Conservation (phyloP, 1,140 invertebrate species). For the Dendrolimus punctatus region DNA sequence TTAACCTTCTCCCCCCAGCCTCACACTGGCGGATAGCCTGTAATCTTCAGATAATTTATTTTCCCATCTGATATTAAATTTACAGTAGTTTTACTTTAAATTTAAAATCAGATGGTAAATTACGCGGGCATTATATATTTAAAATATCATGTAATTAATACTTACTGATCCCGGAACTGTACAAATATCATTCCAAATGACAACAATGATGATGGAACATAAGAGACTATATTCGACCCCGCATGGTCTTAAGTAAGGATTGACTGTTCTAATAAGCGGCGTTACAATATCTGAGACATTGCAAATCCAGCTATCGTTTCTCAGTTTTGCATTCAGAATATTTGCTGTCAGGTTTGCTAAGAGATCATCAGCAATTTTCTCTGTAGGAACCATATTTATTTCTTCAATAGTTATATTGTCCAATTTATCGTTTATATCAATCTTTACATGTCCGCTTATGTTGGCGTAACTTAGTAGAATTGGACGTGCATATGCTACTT, state of each 20-base stretch:
- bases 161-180: slow-evolving; percentile 70
- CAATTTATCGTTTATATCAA: slow-evolving; percentile 26
- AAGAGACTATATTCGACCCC: slow-evolving; percentile 84
- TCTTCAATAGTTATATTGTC: slow-evolving; percentile 29
- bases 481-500: slow-evolving; percentile 42
- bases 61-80: too few species aligned
- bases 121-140: not conserved
- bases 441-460: slow-evolving; percentile 28
- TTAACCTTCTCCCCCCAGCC: too few species aligned
- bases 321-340: slow-evolving; percentile 21
- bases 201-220: slow-evolving; percentile 77
- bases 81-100: too few species aligned
- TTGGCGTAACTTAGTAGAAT: slow-evolving; percentile 39
- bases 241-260: slow-evolving; percentile 80
- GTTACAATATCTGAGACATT: slow-evolving; percentile 74
- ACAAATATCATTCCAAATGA: slow-evolving; percentile 77
- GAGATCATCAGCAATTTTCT: slow-evolving; percentile 17
- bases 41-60: too few species aligned
- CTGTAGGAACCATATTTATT: slow-evolving; percentile 7
- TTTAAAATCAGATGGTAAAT: too few species aligned
- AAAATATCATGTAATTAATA: slow-evolving; percentile 1
- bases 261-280: slow-evolving; percentile 75
- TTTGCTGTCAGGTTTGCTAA: slow-evolving; percentile 21
- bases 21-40: too few species aligned
- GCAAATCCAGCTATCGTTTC: slow-evolving; percentile 41